Base-by-base conservation (phyloP, 2,888 invertebrate species). In the Empis livida region DNA sequence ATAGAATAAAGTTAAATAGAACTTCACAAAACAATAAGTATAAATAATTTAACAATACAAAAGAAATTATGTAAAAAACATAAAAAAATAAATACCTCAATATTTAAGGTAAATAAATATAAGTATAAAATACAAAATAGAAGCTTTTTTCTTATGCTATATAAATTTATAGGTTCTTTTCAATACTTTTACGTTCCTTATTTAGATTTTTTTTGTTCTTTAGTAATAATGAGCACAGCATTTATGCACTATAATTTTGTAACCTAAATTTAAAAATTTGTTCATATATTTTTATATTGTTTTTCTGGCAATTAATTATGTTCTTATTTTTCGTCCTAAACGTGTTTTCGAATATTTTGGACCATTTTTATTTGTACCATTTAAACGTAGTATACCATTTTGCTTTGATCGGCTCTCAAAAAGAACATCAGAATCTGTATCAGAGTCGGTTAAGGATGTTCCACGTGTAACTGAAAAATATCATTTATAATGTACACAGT, bases 381-480 rank as follows among this genome's bases (percentile, higher is more conserved):
- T 59, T n/a, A 55, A 45, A 10, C 61, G 58, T 16, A 61, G 41
- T 43, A 60, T 59, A 10, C 64, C 62, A 53, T 55, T 55, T 16
- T 63, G 60, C 53, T 70, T 70, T 23, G 68, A 62, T 23, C 75
- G 73, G 56, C 80, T 82, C 64, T 89, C 89, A 63, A 89, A 89
- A 16, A 89, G 70, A 10, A 90, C 84, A 66, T 90, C 88, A 0
- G 88, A 89, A 57, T 90, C 89, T 0, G 87, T 86, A 54, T 89
- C 89, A 1, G 82, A 79, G 59, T 89, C 89, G 1, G 85, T 78
- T 47, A 80, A 60, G 45, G 78, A 80, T 47, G 80, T 72, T 41
- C 60, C 59, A 9, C 69, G 63, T 10, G 58, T 57, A 55, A 64
- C 69, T 61, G 40, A 32, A 4, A 5, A 32, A 13, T 8, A 13